These are phyloP conservation scores for Oreortyx pictus DNA, from an alignment of 2,797 vertebrate species.

Conservation along the genomic window DNA sequence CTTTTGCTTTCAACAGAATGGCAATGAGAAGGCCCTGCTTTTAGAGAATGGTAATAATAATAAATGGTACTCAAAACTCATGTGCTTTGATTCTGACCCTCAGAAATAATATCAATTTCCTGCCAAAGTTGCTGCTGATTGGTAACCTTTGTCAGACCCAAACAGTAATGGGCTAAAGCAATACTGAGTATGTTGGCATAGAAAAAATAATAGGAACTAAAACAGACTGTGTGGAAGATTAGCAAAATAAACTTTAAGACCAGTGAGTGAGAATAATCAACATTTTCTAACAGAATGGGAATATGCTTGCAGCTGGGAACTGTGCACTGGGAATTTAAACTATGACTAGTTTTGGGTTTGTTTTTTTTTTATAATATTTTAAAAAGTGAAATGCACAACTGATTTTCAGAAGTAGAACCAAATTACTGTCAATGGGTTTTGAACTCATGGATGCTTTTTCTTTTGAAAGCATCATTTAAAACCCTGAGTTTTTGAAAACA, in stretches of 20 bases:
- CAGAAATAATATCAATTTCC: neutral
- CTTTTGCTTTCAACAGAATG: neutral
- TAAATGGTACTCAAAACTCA: conserved; percentile 16
- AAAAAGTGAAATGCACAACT: neutral
- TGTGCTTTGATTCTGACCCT: neutral
- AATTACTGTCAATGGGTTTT: neutral
- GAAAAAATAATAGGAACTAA: neutral
- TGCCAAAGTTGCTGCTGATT: neutral
- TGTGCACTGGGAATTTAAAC: neutral
- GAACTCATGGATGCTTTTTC: neutral
- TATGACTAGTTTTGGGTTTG: neutral
- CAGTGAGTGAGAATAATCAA: neutral
- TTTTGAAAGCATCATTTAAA: neutral
- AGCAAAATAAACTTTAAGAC: neutral
- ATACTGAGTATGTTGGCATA: neutral
- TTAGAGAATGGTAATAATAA: too few species aligned
- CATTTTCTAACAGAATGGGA: neutral
- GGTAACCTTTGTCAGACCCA: neutral
- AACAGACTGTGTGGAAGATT: neutral
- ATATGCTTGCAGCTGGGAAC: neutral
- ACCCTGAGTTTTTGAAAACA: neutral
- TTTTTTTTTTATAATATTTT: neutral
- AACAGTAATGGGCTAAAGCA: neutral
- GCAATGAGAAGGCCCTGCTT: neutral
- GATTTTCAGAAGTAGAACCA: neutral